Base-by-base conservation (phyloP, 1,140 invertebrate genomes). In the Brachionus manjavacas region DNA sequence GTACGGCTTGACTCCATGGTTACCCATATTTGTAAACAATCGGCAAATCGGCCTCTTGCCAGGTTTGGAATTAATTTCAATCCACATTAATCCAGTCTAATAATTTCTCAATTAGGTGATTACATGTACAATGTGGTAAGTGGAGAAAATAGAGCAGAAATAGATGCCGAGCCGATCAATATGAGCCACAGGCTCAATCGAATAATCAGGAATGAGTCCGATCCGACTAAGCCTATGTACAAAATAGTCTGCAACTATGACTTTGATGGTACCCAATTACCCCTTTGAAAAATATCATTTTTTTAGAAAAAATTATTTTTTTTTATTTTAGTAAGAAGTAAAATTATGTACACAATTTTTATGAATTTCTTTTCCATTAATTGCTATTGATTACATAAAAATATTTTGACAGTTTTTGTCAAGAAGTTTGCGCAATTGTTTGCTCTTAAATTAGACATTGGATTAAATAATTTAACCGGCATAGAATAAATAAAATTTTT, bases 241-340 rank as follows among this genome's bases (percentile, higher is more conserved):
- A 23, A 52, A 25, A 35, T 76, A 49, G 46, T 76, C 16, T 52
- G 72, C 41, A 76, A 76, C 25, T 76, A 76, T 46, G 72, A 76
- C 46, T 76, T 76, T 46, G 72, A 76, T 28, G 72, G 72, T 76
- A 76, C 20, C 12, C 20, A 25, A 76, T 52, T 49, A 4, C 20
- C 11, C 23, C 25, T 0, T 23, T 46, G 12, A 12, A 25, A 12
- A 23, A 14, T 41, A 41, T 20, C 16, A 25, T 7, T 76, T 49
- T 76, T 49, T 76, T 11, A 14, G 3, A 20, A 28, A 9, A 76
- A 76, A 49, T 46, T 49, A 16, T 76, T 39, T 72, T 72, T 76
- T 39, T 72, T 72, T 72, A 41, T 41, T 72, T n/a, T n/a, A 76
- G 72, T 76, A 12, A 76, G 46, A 76, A 76, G 72, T 76, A 76